Base-by-base conservation (phyloP, 2,888 invertebrate genomes). In the Eupeodes luniger region DNA sequence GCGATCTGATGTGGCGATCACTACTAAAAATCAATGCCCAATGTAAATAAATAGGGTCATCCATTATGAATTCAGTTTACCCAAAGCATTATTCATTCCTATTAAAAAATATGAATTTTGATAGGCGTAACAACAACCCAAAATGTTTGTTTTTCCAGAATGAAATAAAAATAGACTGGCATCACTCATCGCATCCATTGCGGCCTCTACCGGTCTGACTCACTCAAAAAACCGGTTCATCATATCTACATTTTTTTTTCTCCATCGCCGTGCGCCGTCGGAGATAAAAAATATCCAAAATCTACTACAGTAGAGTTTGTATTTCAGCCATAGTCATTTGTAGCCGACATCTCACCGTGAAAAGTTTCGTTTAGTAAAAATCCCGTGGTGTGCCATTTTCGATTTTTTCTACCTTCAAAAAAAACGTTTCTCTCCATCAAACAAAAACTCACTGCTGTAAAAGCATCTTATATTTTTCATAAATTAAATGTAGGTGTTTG, bases 361-460 rank as follows among this genome's bases (percentile, higher is more conserved):
- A 89, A 89, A 90, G 90, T 90, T 89, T 89, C 79, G 82, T 89
- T 66, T 72, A 89, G 85, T 89, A 16, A 40, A 86, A 88, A 89
- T 85, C 87, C 89, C 90, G 90, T 90, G 89, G 81, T 90, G 90
- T 90, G 90, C 90, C 90, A 90, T 90, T 90, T 85, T 85, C 88
- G 85, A 85, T 85, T 85, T 86, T 77, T 86, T 80, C 75, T 80
- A 66, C 75, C 83, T 62, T 49, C 6, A 85, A 84, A 14, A 53
- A 87, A 51, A 75, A 86, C 72, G 81, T 88, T 88, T 69, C 69
- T 80, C 75, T 70, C 51, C 78, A 77, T 49, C 59, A 74, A 72
- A 80, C 80, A 62, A 72, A 67, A 66, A 67, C 75, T 75, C 64
- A 74, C 61, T 55, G 87, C 77, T 84, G 77, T 66, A 81, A 84